Evolutionary conservation across 2,888 invertebrate species (phyloP).

Genomic region (Ceriagrion tenellum): DNA sequence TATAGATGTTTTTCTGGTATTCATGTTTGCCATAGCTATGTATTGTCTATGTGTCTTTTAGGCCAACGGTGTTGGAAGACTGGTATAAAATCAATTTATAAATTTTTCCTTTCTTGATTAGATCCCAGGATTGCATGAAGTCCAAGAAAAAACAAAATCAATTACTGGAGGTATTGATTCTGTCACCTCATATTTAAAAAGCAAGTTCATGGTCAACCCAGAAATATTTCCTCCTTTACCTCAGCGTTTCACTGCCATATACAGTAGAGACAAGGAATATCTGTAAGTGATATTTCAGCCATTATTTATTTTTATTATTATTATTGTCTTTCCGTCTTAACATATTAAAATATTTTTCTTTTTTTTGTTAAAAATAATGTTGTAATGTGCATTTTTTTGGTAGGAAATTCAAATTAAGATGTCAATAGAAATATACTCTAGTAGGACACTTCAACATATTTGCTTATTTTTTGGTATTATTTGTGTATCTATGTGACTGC

Average conservation of each 20-base stretch:
- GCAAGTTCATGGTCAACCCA: conserved; percentile 84
- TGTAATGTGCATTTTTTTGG: too few species aligned
- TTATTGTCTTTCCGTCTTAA: too few species aligned
- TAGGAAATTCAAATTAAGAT: too few species aligned
- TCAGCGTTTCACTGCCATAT: conserved; percentile 92
- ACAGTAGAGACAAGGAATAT: conserved; percentile 94
- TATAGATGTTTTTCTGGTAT: too few species aligned
- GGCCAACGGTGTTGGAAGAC: background rate
- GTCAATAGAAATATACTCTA: too few species aligned
- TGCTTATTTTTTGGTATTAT: too few species aligned
- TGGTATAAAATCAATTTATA: conserved; percentile 8
- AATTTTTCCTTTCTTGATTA: conserved; percentile 74
- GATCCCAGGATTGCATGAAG: conserved; percentile 83
- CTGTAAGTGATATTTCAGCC: conserved; percentile 82
- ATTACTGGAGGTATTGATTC: conserved; percentile 81
- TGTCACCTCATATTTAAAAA: conserved; percentile 81
- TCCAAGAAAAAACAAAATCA: conserved; percentile 82
- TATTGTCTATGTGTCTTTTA: background rate
- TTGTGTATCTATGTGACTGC: too few species aligned
- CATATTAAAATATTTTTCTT: too few species aligned
- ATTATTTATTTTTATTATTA: too few species aligned
- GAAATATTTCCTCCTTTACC: conserved; percentile 87
- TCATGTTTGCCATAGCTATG: too few species aligned
- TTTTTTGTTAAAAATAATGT: too few species aligned
- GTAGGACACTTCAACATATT: too few species aligned